Conservation (phyloP, 2,888 invertebrate species). For the Callimorpha dominula region DNA sequence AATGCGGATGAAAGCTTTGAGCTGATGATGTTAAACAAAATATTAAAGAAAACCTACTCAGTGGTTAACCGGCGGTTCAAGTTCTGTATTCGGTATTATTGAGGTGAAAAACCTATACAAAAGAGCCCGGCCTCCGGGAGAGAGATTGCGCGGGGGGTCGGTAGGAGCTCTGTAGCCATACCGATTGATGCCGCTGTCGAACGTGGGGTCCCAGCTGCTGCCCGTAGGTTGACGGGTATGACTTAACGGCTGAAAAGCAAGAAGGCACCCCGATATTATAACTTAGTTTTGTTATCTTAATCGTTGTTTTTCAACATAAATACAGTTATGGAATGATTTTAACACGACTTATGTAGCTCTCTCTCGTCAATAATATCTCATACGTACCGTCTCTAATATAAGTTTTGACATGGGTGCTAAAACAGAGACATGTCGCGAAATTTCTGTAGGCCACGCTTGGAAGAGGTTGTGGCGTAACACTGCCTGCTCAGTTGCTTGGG, state of each 20-base stretch:
- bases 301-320: not conserved
- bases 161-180: conserved; percentile 32
- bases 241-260: not conserved
- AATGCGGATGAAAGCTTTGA: not conserved
- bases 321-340: not conserved
- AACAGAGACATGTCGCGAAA: conserved; percentile 63
- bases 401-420: conserved; percentile 62
- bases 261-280: not conserved
- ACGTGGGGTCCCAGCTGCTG: conserved; percentile 43
- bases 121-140: conserved; percentile 18
- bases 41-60: conserved; percentile 28
- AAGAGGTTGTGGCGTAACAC: conserved; percentile 50
- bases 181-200: conserved; percentile 37
- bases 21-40: conserved; percentile 1
- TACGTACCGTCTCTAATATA: conserved; percentile 64
- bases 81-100: conserved; percentile 32
- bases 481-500: conserved; percentile 19
- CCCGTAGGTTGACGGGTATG: not conserved
- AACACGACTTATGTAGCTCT: no score
- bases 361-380: not conserved
- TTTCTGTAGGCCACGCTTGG: conserved; percentile 55
- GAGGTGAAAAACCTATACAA: conserved; percentile 48
- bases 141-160: conserved; percentile 1
- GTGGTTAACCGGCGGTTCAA: conserved; percentile 40
- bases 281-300: not conserved